These are phyloP conservation scores for Aphaenogaster ashmeadi DNA, from an alignment of 1,140 invertebrate species.

Conservation along the genomic window DNA sequence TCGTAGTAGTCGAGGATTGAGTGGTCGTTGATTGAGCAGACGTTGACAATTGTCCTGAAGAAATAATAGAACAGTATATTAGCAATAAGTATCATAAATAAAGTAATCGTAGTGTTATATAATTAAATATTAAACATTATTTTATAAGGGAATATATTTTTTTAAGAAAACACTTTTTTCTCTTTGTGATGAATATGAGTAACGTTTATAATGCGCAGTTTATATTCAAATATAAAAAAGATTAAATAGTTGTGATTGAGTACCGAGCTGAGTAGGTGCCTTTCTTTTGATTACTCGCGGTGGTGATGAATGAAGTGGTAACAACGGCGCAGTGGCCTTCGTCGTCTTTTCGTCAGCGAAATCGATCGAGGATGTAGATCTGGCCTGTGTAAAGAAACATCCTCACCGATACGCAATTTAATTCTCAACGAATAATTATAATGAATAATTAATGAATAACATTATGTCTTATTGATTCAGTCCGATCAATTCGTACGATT, in stretches of 20 bases:
- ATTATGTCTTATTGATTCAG: too few species aligned
- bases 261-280: slow-evolving; percentile 25
- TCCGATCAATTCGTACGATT: too few species aligned
- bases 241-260: neutral
- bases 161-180: neutral
- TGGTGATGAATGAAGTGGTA: slow-evolving; percentile 57
- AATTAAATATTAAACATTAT: slow-evolving; percentile 2
- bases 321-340: slow-evolving; percentile 55
- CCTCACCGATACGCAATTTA: neutral
- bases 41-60: slow-evolving; percentile 24
- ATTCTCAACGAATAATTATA: too few species aligned
- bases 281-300: slow-evolving; percentile 70
- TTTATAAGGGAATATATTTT: neutral
- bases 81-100: neutral
- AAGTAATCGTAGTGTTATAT: neutral
- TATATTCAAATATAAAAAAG: neutral
- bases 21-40: neutral
- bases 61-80: neutral
- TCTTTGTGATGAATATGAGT: neutral
- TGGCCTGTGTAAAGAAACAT: slow-evolving; percentile 37
- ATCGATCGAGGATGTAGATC: slow-evolving; percentile 58
- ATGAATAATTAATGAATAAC: too few species aligned
- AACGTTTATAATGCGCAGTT: neutral
- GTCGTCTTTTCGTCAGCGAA: slow-evolving; percentile 71
- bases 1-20: neutral